These are phyloP conservation scores for Lycopodina hypogea DNA, from an alignment of 37 sponge, comb jelly and placozoan species.

Conservation along the genomic window DNA sequence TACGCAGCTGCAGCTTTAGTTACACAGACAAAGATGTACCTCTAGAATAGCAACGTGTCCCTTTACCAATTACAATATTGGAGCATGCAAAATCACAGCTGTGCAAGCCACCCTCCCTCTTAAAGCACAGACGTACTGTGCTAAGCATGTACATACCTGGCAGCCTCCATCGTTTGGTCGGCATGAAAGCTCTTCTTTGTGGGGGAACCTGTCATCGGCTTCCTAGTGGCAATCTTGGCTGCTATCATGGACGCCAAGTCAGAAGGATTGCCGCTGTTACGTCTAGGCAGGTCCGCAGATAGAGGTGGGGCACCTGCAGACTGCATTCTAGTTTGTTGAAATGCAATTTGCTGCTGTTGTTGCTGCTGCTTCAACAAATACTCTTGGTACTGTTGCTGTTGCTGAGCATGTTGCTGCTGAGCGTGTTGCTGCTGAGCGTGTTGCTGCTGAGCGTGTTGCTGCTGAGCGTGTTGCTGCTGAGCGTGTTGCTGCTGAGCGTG, in stretches of 20 bases:
- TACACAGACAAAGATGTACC: no score
- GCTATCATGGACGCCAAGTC: slow-evolving; percentile 66
- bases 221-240: slow-evolving; percentile 61
- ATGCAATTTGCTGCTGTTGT: neutral
- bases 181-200: slow-evolving; percentile 42
- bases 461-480: slow-evolving; percentile 10
- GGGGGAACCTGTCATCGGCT: slow-evolving; percentile 49
- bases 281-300: neutral
- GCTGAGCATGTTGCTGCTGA: neutral
- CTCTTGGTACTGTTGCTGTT: slow-evolving; percentile 12
- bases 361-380: neutral
- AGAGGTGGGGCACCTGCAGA: neutral
- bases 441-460: neutral
- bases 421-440: slow-evolving; percentile 4
- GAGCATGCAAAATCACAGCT: no score
- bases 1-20: no score
- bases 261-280: neutral
- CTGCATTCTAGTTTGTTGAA: neutral
- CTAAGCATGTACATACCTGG: no score
- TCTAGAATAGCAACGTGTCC: no score
- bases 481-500: neutral
- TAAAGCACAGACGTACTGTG: no score
- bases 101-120: no score
- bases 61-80: no score
- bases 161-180: no score